Conservation (phyloP, 2,888 invertebrate species). For the Tetragonisca angustula region DNA sequence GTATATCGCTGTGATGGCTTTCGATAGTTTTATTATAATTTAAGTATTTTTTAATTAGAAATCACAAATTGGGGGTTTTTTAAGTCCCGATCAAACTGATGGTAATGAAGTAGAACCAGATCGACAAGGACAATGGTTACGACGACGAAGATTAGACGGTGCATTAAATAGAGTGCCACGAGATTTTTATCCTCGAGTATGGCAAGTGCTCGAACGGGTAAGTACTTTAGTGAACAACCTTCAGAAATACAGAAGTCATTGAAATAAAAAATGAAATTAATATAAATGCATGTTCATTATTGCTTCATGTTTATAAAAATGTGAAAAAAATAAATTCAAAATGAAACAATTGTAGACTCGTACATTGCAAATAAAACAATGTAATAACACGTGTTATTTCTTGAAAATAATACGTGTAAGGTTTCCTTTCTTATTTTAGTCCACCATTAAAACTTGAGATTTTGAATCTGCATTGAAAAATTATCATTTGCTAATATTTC, state of each 20-base stretch:
- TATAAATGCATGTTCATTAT: neutral
- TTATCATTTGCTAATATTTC: neutral
- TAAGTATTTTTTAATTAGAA: slow-evolving; percentile 78
- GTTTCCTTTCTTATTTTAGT: neutral
- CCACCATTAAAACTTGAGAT: neutral
- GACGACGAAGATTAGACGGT: slow-evolving; percentile 96
- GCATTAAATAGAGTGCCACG: slow-evolving; percentile 98
- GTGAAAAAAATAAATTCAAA: neutral
- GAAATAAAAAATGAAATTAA: neutral
- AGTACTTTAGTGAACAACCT: slow-evolving; percentile 56
- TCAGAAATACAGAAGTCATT: neutral
- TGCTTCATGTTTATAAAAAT: neutral
- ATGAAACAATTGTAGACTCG: neutral
- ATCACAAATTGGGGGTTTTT: slow-evolving; percentile 85
- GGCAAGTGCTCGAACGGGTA: slow-evolving; percentile 95
- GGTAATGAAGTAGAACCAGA: slow-evolving; percentile 87
- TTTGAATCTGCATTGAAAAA: neutral
- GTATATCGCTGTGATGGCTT: neutral
- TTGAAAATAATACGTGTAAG: neutral
- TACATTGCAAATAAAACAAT: neutral
- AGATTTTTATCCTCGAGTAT: slow-evolving; percentile 97
- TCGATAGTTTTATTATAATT: neutral
- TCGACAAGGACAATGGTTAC: slow-evolving; percentile 98
- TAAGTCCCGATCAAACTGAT: slow-evolving; percentile 81
- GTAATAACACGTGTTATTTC: neutral